phyloP scores from a whole-genome alignment of 2,113 vertebrate species.

The Dicerorhinus sumatrensis region DNA sequence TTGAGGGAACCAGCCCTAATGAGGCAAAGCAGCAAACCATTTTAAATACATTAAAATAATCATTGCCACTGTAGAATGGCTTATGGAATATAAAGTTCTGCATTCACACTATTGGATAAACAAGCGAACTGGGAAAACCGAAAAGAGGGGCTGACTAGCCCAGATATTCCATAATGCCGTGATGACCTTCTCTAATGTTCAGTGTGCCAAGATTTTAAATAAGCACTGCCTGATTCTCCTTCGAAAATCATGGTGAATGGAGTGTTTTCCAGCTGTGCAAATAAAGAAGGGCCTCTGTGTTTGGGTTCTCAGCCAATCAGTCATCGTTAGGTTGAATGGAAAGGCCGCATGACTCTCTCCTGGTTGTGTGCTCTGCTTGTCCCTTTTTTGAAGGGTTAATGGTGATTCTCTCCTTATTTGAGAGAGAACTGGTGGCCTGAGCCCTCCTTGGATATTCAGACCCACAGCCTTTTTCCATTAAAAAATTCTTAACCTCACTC shows the following conservation, averaged over 20 bases:
- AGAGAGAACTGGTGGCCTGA: not conserved
- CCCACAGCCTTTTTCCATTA: not conserved
- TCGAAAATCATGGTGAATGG: slow-evolving; percentile 63
- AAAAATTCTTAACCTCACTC: not conserved
- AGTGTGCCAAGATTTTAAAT: slow-evolving; percentile 63
- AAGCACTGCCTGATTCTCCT: slow-evolving; percentile 55
- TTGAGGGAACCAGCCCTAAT: slow-evolving; percentile 85
- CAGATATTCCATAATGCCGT: slow-evolving; percentile 59
- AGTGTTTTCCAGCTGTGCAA: slow-evolving; percentile 79
- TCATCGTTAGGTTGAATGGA: not conserved
- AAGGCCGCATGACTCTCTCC: not conserved
- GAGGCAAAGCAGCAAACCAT: slow-evolving; percentile 84
- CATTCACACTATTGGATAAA: slow-evolving; percentile 70
- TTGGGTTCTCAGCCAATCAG: slow-evolving; percentile 62
- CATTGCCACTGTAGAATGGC: slow-evolving; percentile 64
- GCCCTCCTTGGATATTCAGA: not conserved
- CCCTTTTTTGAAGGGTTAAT: slow-evolving; percentile 5
- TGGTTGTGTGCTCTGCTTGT: slow-evolving; percentile 54
- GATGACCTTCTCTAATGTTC: slow-evolving; percentile 68
- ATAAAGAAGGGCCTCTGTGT: slow-evolving; percentile 58
- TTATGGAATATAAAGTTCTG: slow-evolving; percentile 68
- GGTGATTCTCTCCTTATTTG: slow-evolving; percentile 42
- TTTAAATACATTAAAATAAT: slow-evolving; percentile 85
- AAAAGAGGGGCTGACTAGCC: slow-evolving; percentile 20
- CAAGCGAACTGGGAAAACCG: slow-evolving; percentile 71